Evolutionary conservation across 1,140 invertebrate genomes (phyloP).

Genomic region (Habropoda laboriosa): DNA sequence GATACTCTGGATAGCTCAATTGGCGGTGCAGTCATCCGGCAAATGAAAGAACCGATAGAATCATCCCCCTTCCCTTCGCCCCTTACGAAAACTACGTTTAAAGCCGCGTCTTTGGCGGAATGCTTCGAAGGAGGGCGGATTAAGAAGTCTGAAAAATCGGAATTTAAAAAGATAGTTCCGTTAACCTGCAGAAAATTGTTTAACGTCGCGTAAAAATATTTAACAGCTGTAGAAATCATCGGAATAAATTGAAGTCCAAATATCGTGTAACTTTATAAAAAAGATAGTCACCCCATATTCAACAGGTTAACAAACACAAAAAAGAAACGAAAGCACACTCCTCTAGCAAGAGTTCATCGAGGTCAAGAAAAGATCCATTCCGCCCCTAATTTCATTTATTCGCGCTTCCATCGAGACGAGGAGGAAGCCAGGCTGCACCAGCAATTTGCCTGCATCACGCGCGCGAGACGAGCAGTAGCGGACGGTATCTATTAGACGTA

Average conservation of each 20-base stretch:
- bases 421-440: constrained; percentile 39
- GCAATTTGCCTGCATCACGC: constrained; percentile 62
- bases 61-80: not conserved
- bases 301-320: not conserved
- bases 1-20: constrained; percentile 8
- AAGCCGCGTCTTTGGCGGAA: not conserved
- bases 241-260: no score
- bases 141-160: not conserved
- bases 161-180: not conserved
- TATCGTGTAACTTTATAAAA: no score
- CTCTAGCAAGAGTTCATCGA: not conserved
- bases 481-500: constrained; percentile 73
- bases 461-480: constrained; percentile 67
- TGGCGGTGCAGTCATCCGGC: not conserved
- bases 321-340: not conserved
- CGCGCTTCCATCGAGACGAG: not conserved
- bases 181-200: not conserved
- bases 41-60: constrained; percentile 17
- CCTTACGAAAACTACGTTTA: not conserved
- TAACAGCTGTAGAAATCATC: no score
- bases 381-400: constrained; percentile 7
- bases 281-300: no score
- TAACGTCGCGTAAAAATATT: not conserved
- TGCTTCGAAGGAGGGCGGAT: no score
- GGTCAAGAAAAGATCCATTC: not conserved